Percentiles rank a stretch among this genome's conserved stretches.
These are phyloP conservation scores for pig (Sus scrofa) DNA, from an alignment of 2,113 vertebrate species.

Conservation along the genomic window T2T-Sscrofa CM000817.6:110377501-110378000, in stretches of 20 bases:
- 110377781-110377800: constrained; percentile 21
- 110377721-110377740: constrained; percentile 45
- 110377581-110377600: constrained; percentile 20
- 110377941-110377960: background rate
- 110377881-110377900: constrained; percentile 45
- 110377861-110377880: background rate
- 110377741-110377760: constrained; percentile 42
- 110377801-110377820: constrained; percentile 29
- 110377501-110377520: constrained; percentile 37
- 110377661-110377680: background rate
- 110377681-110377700: constrained; percentile 60
- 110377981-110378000: constrained; percentile 12
- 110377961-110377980: constrained; percentile 26
- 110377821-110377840: constrained; percentile 14
- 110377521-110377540: background rate
- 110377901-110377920: constrained; percentile 35
- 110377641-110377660: constrained; percentile 33
- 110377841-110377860: background rate
- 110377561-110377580: constrained; percentile 42
- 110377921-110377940: background rate
- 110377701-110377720: background rate
- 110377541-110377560: constrained; percentile 44
- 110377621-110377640: background rate
- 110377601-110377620: constrained; percentile 41
- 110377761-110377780: background rate